Percentiles rank a stretch among this genome's conserved stretches.
These are phyloP conservation scores for Ceratosolen fusciceps DNA, from an alignment of 1,140 invertebrate species.

Conservation along the genomic window DNA sequence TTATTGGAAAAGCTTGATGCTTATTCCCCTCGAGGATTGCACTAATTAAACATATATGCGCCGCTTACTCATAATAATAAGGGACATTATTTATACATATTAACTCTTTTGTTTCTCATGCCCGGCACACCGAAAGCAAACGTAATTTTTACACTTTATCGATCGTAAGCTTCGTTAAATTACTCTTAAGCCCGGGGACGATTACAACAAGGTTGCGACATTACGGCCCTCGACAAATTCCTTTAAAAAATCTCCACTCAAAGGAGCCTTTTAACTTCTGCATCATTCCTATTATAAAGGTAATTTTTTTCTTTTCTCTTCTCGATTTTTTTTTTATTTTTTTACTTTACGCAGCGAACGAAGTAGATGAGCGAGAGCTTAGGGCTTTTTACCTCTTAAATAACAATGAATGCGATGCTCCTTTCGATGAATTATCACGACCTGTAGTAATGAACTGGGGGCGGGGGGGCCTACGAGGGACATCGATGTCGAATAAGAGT, in stretches of 20 bases:
- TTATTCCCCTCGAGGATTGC: slow-evolving; percentile 5
- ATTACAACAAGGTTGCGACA: background rate
- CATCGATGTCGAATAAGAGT: background rate
- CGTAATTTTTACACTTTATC: slow-evolving; percentile 4
- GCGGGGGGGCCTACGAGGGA: no score
- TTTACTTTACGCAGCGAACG: no score
- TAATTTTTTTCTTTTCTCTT: no score
- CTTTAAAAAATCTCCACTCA: background rate
- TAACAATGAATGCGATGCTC: no score
- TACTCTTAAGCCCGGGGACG: background rate
- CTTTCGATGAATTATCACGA: no score
- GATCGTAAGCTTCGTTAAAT: background rate
- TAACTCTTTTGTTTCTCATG: background rate
- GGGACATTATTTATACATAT: background rate
- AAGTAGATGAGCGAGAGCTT: no score
- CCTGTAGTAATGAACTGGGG: no score
- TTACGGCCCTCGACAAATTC: background rate
- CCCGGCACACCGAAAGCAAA: background rate
- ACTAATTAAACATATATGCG: slow-evolving; percentile 28
- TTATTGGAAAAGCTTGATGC: slow-evolving; percentile 18
- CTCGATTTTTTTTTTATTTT: no score
- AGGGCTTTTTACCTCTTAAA: no score
- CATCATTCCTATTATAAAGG: background rate
- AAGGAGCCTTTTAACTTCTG: background rate
- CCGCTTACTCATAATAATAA: background rate